These are phyloP conservation scores for Muscicapa adusta DNA, from an alignment of 2,113 vertebrate genomes.

Conservation along the genomic window DNA sequence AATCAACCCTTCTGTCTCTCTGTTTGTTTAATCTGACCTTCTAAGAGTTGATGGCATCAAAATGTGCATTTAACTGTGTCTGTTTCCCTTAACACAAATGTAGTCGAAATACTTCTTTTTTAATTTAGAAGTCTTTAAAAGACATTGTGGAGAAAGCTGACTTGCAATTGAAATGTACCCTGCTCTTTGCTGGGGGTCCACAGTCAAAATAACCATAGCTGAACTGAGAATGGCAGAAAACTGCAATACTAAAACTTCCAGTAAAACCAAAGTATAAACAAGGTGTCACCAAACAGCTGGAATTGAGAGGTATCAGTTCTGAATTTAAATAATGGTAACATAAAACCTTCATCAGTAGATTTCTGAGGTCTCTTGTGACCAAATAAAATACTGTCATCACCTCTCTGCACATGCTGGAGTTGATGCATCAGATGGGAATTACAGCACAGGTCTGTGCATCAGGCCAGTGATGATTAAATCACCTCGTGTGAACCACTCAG, in stretches of 20 bases:
- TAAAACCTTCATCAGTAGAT: background rate
- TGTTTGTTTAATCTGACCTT: background rate
- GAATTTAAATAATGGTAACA: background rate
- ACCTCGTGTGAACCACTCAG: conserved; percentile 15
- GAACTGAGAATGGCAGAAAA: background rate
- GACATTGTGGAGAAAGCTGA: background rate
- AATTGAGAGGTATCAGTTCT: background rate
- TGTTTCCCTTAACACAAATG: background rate
- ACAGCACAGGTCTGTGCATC: background rate
- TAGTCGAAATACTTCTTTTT: background rate
- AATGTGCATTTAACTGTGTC: background rate
- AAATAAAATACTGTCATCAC: conserved; percentile 5
- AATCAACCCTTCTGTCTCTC: background rate
- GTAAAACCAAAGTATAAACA: background rate
- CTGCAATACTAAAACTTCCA: background rate
- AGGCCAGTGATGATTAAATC: conserved; percentile 4
- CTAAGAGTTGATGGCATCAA: background rate
- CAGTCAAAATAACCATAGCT: background rate
- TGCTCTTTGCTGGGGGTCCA: background rate
- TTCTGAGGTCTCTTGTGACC: background rate
- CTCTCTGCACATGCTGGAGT: background rate
- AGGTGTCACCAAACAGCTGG: conserved; percentile 18
- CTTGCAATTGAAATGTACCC: background rate
- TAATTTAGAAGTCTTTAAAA: background rate
- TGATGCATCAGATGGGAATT: background rate